These are phyloP conservation scores for Oryctolagus cuniculus DNA, from an alignment of 2,113 vertebrate species.

Conservation along the genomic window DNA sequence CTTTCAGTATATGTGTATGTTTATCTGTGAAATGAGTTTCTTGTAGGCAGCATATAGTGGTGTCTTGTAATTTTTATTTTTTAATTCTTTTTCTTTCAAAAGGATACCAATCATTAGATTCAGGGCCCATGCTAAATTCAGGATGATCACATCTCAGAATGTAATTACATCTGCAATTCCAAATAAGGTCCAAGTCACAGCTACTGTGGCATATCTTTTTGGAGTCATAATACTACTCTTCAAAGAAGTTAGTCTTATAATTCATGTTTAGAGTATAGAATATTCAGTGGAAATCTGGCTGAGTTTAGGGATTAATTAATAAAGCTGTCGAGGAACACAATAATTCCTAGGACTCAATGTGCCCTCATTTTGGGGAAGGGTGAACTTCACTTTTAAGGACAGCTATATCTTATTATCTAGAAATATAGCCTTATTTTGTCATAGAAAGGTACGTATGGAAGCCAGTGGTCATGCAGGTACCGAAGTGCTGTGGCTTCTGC, in stretches of 20 bases:
- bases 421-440: neutral
- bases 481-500: neutral
- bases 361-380: neutral
- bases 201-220: neutral
- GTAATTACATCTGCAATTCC: constrained; percentile 1
- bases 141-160: neutral
- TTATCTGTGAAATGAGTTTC: too few relatives aligned
- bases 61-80: too few relatives aligned
- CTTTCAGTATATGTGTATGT: too few relatives aligned
- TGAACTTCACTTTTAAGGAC: neutral
- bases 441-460: neutral
- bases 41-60: too few relatives aligned
- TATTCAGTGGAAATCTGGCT: neutral
- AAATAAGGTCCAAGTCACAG: neutral
- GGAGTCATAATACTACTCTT: neutral
- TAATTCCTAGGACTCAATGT: neutral
- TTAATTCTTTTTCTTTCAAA: neutral
- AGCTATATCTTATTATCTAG: neutral
- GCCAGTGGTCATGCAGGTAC: neutral
- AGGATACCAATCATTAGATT: neutral
- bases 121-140: neutral
- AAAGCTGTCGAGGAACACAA: neutral
- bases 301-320: constrained; percentile 12
- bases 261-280: neutral
- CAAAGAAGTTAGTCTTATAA: neutral